Evolutionary conservation across 1,140 invertebrate species (phyloP).

Genomic region (Gryon sp.): DNA sequence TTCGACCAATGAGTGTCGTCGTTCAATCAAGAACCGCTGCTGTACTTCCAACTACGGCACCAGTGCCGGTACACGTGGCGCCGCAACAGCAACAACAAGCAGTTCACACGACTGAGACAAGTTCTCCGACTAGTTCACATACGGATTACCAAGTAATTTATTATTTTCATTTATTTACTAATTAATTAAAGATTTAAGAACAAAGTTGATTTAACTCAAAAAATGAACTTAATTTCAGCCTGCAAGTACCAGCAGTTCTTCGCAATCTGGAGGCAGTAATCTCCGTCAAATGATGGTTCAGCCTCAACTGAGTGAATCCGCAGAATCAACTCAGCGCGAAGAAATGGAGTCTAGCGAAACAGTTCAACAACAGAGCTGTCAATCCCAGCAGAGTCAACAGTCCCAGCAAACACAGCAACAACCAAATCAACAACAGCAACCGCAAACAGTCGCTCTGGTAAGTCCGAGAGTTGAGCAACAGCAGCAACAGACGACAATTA

Average conservation of each 20-base stretch:
- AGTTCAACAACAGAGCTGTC: constrained; percentile 67
- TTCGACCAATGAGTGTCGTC: constrained; percentile 92
- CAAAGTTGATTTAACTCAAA: not conserved
- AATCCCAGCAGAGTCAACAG: constrained; percentile 77
- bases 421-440: constrained; percentile 77
- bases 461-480: constrained; percentile 85
- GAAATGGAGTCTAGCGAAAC: constrained; percentile 77
- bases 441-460: constrained; percentile 86
- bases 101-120: constrained; percentile 80
- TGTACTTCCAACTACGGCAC: constrained; percentile 86
- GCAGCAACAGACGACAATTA: constrained; percentile 75
- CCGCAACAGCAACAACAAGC: constrained; percentile 79
- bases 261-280: constrained; percentile 67
- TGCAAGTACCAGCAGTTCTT: constrained; percentile 74
- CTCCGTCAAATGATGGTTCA: constrained; percentile 74
- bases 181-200: not conserved
- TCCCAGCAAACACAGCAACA: constrained; percentile 80
- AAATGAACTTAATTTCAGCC: constrained; percentile 51
- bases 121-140: constrained; percentile 80
- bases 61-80: constrained; percentile 81
- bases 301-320: constrained; percentile 75
- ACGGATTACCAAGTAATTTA: constrained; percentile 73
- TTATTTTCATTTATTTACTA: not conserved
- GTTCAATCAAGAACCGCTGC: constrained; percentile 86
- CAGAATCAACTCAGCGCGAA: constrained; percentile 77